Conservation (phyloP, 2,888 invertebrate species). For the Andricus quercusramuli region DNA sequence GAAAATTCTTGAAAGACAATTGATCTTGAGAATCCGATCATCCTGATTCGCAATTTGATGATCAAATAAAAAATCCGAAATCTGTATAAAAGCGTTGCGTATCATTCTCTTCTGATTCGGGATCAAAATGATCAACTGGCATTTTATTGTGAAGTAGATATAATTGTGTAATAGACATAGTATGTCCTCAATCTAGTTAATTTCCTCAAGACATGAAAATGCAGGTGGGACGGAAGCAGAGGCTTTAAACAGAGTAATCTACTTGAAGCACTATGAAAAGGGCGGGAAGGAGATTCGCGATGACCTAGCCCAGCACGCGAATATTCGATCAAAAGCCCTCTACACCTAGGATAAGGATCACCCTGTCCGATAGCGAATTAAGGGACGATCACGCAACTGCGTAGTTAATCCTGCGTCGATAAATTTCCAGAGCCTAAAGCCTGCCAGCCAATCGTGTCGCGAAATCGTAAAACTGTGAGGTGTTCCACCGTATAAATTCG, state of each 20-base stretch:
- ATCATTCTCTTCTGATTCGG: too few species aligned
- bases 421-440: constrained; percentile 37
- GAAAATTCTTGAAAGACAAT: too few species aligned
- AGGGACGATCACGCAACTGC: constrained; percentile 66
- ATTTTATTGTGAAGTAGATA: neutral
- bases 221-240: constrained; percentile 1
- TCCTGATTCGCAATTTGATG: too few species aligned
- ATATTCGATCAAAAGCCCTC: constrained; percentile 62
- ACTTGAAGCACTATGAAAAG: constrained; percentile 16
- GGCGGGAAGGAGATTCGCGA: constrained; percentile 53
- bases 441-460: constrained; percentile 42
- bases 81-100: too few species aligned
- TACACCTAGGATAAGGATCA: constrained; percentile 60
- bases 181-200: neutral
- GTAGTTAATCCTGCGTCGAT: constrained; percentile 62
- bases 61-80: too few species aligned
- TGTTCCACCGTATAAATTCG: constrained; percentile 20
- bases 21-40: too few species aligned
- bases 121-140: too few species aligned
- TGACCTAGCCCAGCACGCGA: constrained; percentile 63
- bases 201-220: neutral
- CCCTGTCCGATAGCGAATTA: constrained; percentile 58
- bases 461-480: constrained; percentile 48
- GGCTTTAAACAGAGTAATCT: constrained; percentile 19
- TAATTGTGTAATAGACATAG: neutral